Conservation (phyloP, 2,113 vertebrate genomes). For the Dicerorhinus sumatrensis region DNA sequence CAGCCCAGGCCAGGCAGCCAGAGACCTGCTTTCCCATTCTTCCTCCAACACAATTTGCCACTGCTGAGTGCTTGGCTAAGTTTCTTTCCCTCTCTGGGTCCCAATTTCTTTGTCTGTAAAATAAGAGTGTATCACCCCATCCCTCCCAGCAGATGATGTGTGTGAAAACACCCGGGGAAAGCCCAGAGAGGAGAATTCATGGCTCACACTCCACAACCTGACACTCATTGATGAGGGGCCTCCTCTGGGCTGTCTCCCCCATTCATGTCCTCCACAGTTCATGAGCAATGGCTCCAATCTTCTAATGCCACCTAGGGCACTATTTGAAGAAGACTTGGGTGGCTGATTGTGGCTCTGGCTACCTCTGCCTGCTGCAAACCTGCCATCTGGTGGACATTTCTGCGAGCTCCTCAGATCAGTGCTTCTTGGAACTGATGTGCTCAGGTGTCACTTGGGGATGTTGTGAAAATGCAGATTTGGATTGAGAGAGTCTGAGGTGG, state of each 20-base stretch:
- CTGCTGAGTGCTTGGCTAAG: not conserved
- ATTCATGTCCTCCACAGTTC: not conserved
- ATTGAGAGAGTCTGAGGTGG: not conserved
- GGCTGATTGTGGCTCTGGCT: not conserved
- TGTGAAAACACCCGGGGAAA: not conserved
- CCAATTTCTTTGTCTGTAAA: not conserved
- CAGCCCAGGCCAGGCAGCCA: not conserved
- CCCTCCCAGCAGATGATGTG: not conserved
- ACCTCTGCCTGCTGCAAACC: not conserved
- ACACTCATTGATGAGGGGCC: not conserved
- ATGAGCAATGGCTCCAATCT: not conserved
- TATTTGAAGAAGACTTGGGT: not conserved
- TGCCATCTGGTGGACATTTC: slow-evolving; percentile 69
- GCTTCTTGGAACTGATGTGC: not conserved
- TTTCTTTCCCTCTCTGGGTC: not conserved
- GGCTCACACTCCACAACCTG: not conserved
- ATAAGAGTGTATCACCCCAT: not conserved
- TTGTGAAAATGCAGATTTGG: not conserved
- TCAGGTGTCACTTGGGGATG: not conserved
- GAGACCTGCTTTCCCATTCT: not conserved
- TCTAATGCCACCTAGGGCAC: not conserved
- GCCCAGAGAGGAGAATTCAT: not conserved
- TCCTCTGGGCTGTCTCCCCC: not conserved
- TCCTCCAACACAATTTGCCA: not conserved
- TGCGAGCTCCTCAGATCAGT: not conserved